phyloP scores from a whole-genome alignment of 2,888 invertebrate species.

The Drosophila koepferae region DNA sequence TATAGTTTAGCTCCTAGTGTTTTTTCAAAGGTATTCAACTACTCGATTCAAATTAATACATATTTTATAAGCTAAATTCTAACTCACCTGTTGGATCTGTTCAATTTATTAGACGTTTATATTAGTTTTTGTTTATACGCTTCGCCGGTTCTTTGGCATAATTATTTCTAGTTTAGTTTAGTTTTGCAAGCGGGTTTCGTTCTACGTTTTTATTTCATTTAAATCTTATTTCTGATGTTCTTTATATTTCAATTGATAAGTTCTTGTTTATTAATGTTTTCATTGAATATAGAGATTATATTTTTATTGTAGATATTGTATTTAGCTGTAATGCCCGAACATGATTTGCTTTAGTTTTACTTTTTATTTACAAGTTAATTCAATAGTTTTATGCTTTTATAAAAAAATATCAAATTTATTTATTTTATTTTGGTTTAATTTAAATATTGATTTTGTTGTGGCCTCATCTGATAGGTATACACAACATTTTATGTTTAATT shows the following conservation, averaged over 20 bases:
- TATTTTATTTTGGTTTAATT: slow-evolving; percentile 38
- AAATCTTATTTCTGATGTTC: slow-evolving; percentile 28
- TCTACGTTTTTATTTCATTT: slow-evolving; percentile 36
- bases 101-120: slow-evolving; percentile 6
- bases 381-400: slow-evolving; percentile 71
- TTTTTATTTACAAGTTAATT: slow-evolving; percentile 66
- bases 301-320: slow-evolving; percentile 57
- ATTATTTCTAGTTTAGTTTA: slow-evolving; percentile 44
- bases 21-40: slow-evolving; percentile 29
- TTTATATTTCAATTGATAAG: slow-evolving; percentile 57
- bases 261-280: slow-evolving; percentile 39
- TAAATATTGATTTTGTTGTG: slow-evolving; percentile 38
- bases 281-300: slow-evolving; percentile 75
- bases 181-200: slow-evolving; percentile 39
- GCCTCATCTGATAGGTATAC: slow-evolving; percentile 16
- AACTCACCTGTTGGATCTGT: slow-evolving; percentile 44
- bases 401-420: slow-evolving; percentile 80
- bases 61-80: slow-evolving; percentile 32
- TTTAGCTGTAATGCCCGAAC: slow-evolving; percentile 69
- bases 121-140: slow-evolving; percentile 19
- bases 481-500: slow-evolving; percentile 21
- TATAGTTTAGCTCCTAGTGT: slow-evolving; percentile 25
- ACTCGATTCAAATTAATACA: slow-evolving; percentile 3
- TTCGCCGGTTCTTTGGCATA: slow-evolving; percentile 58
- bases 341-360: slow-evolving; percentile 50